These are phyloP conservation scores for Lutjanus argentimaculatus DNA, from an alignment of 2,797 vertebrate genomes.

Conservation along the genomic window DNA sequence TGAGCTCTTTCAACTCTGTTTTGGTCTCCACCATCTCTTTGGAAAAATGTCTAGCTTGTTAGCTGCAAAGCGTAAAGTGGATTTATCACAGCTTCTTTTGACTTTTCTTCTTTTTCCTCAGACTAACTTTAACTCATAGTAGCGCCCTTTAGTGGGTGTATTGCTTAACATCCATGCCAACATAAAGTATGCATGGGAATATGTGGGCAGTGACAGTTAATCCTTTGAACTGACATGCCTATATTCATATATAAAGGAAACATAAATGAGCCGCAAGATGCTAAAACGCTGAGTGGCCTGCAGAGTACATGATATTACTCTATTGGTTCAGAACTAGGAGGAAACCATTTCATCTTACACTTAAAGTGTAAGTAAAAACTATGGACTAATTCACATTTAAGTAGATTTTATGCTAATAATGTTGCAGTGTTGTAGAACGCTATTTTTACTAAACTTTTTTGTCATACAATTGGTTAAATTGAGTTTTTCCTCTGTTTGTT, in stretches of 20 bases:
- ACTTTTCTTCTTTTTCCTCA: too few relatives aligned
- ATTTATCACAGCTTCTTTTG: background rate
- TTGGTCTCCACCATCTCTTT: conserved; percentile 5
- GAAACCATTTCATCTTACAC: background rate
- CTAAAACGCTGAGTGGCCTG: background rate
- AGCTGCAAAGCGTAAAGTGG: background rate
- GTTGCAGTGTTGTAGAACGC: too few relatives aligned
- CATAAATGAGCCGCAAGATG: background rate
- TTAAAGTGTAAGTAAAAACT: background rate
- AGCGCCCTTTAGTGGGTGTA: too few relatives aligned
- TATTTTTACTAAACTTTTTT: background rate
- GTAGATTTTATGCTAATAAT: background rate
- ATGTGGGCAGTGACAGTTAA: too few relatives aligned
- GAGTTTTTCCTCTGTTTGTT: conserved; percentile 17
- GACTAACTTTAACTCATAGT: too few relatives aligned
- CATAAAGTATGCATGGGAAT: too few relatives aligned
- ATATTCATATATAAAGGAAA: too few relatives aligned
- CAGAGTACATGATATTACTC: background rate
- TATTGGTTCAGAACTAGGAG: background rate
- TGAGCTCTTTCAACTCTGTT: background rate
- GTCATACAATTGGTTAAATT: background rate
- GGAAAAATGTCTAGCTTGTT: background rate
- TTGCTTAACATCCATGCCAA: too few relatives aligned
- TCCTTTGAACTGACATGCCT: too few relatives aligned
- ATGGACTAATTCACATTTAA: background rate